Base-by-base conservation (phyloP, 2,888 invertebrate species). In the Eumerus sabulonum region DNA sequence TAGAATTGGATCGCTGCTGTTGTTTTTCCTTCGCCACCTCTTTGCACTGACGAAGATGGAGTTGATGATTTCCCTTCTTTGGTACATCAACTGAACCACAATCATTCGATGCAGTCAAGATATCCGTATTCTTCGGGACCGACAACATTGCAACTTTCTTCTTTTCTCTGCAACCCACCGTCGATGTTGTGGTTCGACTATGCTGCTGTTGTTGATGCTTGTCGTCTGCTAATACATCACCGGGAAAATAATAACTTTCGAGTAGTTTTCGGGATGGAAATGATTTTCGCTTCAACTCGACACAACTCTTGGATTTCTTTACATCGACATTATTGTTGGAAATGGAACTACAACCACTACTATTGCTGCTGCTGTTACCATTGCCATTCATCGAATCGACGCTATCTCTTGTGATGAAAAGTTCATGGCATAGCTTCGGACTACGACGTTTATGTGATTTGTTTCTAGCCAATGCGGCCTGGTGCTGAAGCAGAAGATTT, bases 351-450 rank as follows among this genome's bases (percentile, higher is more conserved):
- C 27, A 2, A 35, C 45, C 57, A 17, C 12, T 42, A 16, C 13
- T 45, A 18, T 18, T 44, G 16, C 51, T 47, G 12, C 18, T 48
- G 51, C 9, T 40, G n/a, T 40, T 44, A 44, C 27, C 44, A n/a
- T 53, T 38, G 19, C 50, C 47, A 36, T 18, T 48, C 27, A 9
- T 13, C 9, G 60, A 50, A 14, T 67, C 63, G 18, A 56, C 53
- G 38, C 36, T 18, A 19, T 67, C 67, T 74, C 64, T 68, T 36
- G 68, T n/a, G 74, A 64, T 74, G 56, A 70, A 79, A 64, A 79
- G 56, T 79, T 79, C 79, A 74, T 79, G 79, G 68, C 79, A 74
- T 70, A 79, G 60, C 60, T 74, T 79, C 44, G 50, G 70, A 53
- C 56, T 79, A 1, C 74, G 79, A 48, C 73, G 38, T 48, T 63